These are phyloP conservation scores for Euphysa ruthae DNA, from an alignment of 30 jellyfish, hydroid and myxozoan species.

Conservation along the genomic window DNA sequence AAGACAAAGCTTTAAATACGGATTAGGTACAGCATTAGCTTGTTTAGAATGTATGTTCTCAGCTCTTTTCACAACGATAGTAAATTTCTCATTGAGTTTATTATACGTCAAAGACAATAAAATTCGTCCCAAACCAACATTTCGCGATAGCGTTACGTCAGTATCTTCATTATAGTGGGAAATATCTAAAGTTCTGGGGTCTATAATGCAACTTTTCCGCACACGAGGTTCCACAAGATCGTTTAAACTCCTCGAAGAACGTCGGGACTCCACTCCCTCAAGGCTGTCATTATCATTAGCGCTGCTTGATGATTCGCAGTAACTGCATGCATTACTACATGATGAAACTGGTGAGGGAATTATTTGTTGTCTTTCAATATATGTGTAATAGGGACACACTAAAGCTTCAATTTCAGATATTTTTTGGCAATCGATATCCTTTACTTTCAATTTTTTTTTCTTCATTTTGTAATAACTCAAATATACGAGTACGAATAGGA, in stretches of 20 bases:
- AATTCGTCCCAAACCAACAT: slow-evolving; percentile 68
- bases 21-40: slow-evolving; percentile 47
- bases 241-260: too few species aligned
- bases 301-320: too few species aligned
- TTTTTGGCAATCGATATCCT: too few species aligned
- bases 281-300: too few species aligned
- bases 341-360: slow-evolving; percentile 22
- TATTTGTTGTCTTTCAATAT: slow-evolving; percentile 51
- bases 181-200: slow-evolving; percentile 58
- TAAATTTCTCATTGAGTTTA: slow-evolving; percentile 48
- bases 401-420: too few species aligned
- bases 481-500: too few species aligned
- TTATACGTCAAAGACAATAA: slow-evolving; percentile 50
- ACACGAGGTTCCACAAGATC: too few species aligned
- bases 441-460: too few species aligned
- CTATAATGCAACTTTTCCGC: too few species aligned
- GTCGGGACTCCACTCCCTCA: too few species aligned
- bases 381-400: slow-evolving; percentile 34
- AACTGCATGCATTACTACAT: slow-evolving; percentile 16
- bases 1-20: slow-evolving; percentile 52
- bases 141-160: slow-evolving; percentile 51
- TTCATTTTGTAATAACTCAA: too few species aligned
- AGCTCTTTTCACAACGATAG: slow-evolving; percentile 29
- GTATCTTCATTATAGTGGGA: slow-evolving; percentile 57
- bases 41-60: slow-evolving; percentile 34